phyloP scores from a whole-genome alignment of 92 coral and sea anemone species.

The Epizoanthus stellaris region DNA sequence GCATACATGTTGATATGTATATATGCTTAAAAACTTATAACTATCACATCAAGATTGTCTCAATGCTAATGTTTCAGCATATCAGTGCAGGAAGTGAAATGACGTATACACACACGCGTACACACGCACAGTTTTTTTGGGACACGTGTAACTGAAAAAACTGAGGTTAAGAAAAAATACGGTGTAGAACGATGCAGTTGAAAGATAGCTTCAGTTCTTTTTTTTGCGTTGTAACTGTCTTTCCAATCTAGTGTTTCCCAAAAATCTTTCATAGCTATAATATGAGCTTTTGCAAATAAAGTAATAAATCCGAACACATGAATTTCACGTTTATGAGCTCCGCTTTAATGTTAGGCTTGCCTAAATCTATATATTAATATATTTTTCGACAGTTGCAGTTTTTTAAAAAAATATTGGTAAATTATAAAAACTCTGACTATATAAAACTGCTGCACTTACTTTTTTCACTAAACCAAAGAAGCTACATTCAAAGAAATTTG shows the following conservation, averaged over 20 bases:
- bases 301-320: not conserved
- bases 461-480: not conserved
- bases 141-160: not conserved
- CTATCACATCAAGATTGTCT: too few species aligned
- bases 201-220: not conserved
- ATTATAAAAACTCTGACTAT: not conserved
- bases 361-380: too few species aligned
- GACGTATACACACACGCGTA: not conserved
- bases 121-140: not conserved
- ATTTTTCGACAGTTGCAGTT: not conserved
- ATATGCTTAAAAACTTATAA: too few species aligned
- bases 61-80: too few species aligned
- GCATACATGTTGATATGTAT: too few species aligned
- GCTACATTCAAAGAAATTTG: not conserved
- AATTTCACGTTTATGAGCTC: not conserved
- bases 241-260: too few species aligned
- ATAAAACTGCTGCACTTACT: not conserved
- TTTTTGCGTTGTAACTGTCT: not conserved
- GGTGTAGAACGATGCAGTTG: not conserved
- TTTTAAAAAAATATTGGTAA: not conserved
- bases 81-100: too few species aligned
- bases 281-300: not conserved
- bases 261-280: not conserved
- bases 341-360: not conserved
- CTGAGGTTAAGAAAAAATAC: not conserved